Conservation (phyloP, 2,888 invertebrate species). For the Volucella inflata region DNA sequence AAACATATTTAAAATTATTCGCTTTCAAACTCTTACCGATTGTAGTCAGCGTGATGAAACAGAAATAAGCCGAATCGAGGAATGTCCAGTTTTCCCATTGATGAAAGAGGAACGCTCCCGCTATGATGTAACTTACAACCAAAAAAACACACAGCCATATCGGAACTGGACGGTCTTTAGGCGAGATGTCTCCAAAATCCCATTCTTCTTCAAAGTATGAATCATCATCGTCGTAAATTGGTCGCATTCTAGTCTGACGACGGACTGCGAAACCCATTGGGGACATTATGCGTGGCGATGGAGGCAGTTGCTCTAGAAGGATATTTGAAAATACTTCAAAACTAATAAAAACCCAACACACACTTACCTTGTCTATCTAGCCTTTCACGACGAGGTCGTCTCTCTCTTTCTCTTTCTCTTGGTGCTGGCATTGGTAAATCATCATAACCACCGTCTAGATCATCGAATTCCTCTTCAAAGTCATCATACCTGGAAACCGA, state of each 20-base stretch:
- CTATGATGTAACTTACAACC: constrained; percentile 94
- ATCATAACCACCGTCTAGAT: constrained; percentile 78
- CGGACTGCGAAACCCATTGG: constrained; percentile 88
- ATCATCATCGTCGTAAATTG: constrained; percentile 85
- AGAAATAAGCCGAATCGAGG: constrained; percentile 95
- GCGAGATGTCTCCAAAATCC: constrained; percentile 82
- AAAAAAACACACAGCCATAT: constrained; percentile 95
- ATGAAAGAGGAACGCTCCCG: constrained; percentile 93
- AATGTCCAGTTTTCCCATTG: constrained; percentile 94
- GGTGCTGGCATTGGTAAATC: constrained; percentile 76
- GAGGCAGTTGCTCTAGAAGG: constrained; percentile 79
- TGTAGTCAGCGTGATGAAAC: constrained; percentile 96
- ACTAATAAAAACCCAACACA: background rate
- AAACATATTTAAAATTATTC: background rate
- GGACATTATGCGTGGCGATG: constrained; percentile 88
- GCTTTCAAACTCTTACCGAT: constrained; percentile 85
- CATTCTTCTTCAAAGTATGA: constrained; percentile 86
- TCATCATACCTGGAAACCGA: constrained; percentile 79
- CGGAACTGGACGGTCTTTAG: constrained; percentile 88
- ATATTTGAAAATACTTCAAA: background rate
- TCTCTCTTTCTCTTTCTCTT: constrained; percentile 76
- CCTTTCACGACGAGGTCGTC: constrained; percentile 75
- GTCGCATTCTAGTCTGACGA: constrained; percentile 85
- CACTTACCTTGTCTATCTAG: constrained; percentile 77
- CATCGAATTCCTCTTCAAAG: constrained; percentile 81